Conservation (phyloP, 2,113 vertebrate species). For the Spheniscus mendiculus region DNA sequence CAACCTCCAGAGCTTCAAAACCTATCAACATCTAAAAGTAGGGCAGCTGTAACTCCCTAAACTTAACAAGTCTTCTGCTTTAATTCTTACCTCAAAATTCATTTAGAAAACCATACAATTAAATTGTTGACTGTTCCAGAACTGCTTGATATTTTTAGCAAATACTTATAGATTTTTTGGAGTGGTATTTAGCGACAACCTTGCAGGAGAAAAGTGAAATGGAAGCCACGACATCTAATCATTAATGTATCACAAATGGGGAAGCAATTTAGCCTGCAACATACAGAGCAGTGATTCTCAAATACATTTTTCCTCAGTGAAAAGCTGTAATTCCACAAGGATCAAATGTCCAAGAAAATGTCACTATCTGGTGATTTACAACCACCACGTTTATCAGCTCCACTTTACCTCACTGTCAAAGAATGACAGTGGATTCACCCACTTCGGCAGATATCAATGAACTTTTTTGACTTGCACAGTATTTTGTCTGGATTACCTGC, state of each 20-base stretch:
- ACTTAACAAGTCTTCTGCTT: not conserved
- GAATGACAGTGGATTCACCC: not conserved
- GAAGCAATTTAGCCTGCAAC: not conserved
- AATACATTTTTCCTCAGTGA: not conserved
- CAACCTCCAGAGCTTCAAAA: not conserved
- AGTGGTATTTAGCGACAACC: not conserved
- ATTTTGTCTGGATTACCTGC: conserved; percentile 80
- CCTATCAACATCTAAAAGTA: not conserved
- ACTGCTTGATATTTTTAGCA: not conserved
- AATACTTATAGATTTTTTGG: not conserved
- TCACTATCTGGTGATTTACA: not conserved
- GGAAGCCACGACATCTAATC: not conserved
- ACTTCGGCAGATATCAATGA: not conserved
- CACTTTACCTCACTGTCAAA: not conserved
- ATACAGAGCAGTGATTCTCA: not conserved
- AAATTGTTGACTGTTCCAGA: not conserved
- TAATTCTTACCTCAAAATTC: not conserved
- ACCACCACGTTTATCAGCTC: not conserved
- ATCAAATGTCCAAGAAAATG: not conserved
- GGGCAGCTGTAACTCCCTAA: not conserved
- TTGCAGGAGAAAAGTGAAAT: not conserved
- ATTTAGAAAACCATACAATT: not conserved
- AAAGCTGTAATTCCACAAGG: not conserved
- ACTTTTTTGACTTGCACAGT: not conserved
- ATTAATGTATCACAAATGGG: not conserved